Percentiles rank a stretch among this genome's conserved stretches.
phyloP scores from a whole-genome alignment of 2,797 vertebrate species.

The Tragopan temminckii region DNA sequence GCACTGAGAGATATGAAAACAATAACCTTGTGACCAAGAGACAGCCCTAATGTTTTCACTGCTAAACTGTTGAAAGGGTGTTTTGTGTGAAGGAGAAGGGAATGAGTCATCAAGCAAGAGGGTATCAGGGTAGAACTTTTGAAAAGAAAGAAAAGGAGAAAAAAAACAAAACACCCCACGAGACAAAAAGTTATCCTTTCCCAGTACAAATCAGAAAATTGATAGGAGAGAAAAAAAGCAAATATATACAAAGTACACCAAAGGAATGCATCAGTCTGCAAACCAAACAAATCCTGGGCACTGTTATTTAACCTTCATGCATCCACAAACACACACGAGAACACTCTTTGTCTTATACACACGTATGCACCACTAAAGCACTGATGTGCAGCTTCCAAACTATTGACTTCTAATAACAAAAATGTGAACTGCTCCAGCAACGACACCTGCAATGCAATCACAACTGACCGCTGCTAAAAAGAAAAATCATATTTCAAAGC shows the following conservation, averaged over 20 bases:
- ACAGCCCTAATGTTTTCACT: conserved; percentile 49
- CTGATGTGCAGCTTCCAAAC: background rate
- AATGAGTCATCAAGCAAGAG: conserved; percentile 45
- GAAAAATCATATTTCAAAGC: conserved; percentile 65
- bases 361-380: background rate
- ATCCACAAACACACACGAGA: background rate
- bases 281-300: background rate
- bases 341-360: background rate
- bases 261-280: background rate
- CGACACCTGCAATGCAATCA: background rate
- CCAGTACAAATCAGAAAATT: background rate
- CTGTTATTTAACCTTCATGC: background rate
- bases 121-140: conserved; percentile 8
- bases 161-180: background rate
- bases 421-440: background rate
- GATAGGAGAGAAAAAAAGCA: background rate
- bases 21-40: conserved; percentile 69
- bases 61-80: conserved; percentile 67
- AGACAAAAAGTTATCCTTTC: background rate
- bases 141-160: background rate
- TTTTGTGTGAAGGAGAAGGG: conserved; percentile 62
- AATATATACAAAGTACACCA: background rate
- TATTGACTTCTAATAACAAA: conserved; percentile 31
- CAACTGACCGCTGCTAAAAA: background rate
- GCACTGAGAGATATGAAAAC: conserved; percentile 74